Conservation (phyloP, 30 jellyfish, hydroid and myxozoan species). For the Sanderia malayensis region DNA sequence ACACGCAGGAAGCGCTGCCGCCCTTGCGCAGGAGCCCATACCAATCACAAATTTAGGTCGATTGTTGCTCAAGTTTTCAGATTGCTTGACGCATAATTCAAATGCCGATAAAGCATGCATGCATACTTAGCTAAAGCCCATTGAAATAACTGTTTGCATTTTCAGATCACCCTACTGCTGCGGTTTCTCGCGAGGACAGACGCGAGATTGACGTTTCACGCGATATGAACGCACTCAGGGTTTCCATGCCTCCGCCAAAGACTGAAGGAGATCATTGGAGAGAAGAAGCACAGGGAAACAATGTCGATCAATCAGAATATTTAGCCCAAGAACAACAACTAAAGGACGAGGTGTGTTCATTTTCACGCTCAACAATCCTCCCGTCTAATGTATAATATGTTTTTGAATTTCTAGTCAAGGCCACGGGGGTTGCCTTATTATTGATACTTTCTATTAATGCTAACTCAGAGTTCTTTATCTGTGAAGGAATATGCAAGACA, state of each 20-base stretch:
- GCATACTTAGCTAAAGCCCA: too few relatives aligned
- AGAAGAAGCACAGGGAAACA: neutral
- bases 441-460: too few relatives aligned
- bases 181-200: neutral
- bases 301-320: neutral
- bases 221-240: neutral
- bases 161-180: neutral
- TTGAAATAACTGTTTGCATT: too few relatives aligned
- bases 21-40: neutral
- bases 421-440: too few relatives aligned
- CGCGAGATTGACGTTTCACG: neutral
- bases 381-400: too few relatives aligned
- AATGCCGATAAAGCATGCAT: too few relatives aligned
- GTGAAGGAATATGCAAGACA: constrained; percentile 69
- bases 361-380: neutral
- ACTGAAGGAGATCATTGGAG: neutral
- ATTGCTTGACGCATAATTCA: too few relatives aligned
- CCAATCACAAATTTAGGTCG: neutral
- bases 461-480: too few relatives aligned
- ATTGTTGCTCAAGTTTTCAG: too few relatives aligned
- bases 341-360: neutral
- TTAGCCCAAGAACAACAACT: neutral
- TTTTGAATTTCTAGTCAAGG: too few relatives aligned
- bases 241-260: neutral
- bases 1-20: neutral